Evolutionary conservation across 1,140 invertebrate genomes (phyloP), one percentile per base, ranked within the genome.

Genomic region (Bombus terrestris): DNA sequence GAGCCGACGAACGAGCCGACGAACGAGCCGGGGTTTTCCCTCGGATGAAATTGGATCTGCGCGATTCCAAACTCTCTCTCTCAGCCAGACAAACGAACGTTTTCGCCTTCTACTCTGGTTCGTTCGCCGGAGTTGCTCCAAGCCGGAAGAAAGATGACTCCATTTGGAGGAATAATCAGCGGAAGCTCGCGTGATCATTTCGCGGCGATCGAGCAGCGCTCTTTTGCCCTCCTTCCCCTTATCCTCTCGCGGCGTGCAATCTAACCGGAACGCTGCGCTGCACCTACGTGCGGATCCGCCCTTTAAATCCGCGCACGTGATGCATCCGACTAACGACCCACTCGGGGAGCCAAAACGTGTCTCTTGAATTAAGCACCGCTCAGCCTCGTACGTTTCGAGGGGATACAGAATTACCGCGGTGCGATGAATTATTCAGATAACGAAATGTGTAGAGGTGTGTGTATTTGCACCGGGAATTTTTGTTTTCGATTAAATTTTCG

Each of bases 261-360:
- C 83, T 62, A 84, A 72, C 66, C 68, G 28, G 59, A 4, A 62
- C 64, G 32, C 6, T 66, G 59, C 64, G 64, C 47, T 32, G 78
- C 77, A 62, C 59, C 83, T 85, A 80, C 77, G 78, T 41, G 71
- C 43, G 62, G 68, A 57, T 53, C 78, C 84, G 71, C 84, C 79
- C 84, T 85, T 81, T 85, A 85, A 85, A 85, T 85, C 84, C 84
- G 84, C 84, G 84, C 84, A 85, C 84, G 84, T 85, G 84, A 85
- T 85, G 84, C 84, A 62, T 85, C 71, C 84, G 69, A 81, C 84
- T 85, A 85, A 85, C 84, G 78, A 85, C 84, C 84, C 84, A 85
- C 78, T 81, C 84, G 78, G 71, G 79, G 84, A 81, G 59, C 84
- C 84, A 57, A 85, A 85, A 85, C 84, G 79, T 85, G 84, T 85